Conservation (phyloP, 2,113 vertebrate species). For the Bungarus multicinctus region DNA sequence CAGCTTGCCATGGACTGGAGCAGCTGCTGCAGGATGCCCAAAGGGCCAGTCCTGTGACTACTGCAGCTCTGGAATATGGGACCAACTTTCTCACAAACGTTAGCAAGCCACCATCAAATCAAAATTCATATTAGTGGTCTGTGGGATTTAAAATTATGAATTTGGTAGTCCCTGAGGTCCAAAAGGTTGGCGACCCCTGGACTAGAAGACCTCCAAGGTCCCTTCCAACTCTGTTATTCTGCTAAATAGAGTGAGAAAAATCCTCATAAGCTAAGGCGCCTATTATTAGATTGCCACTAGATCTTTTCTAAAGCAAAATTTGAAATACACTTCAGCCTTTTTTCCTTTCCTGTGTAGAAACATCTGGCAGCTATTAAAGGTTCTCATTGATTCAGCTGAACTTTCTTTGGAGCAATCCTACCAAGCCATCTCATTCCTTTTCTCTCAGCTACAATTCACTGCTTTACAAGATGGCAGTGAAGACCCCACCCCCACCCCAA, state of each 20-base stretch:
- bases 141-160: too few relatives aligned
- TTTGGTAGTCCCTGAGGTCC: too few relatives aligned
- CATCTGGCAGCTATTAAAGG: background rate
- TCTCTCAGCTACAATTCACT: background rate
- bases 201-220: background rate
- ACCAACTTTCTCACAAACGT: too few relatives aligned
- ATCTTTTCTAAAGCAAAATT: background rate
- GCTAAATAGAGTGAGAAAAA: background rate
- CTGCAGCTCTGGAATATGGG: too few relatives aligned
- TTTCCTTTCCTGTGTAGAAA: background rate
- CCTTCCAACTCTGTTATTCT: too few relatives aligned
- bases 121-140: too few relatives aligned
- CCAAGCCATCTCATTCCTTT: background rate
- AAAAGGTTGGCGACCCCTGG: background rate
- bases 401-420: background rate
- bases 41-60: too few relatives aligned
- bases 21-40: too few relatives aligned
- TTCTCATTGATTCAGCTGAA: background rate
- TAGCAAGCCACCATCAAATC: too few relatives aligned
- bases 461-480: background rate
- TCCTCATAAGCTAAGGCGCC: accelerated
- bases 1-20: too few relatives aligned
- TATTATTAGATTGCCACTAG: background rate
- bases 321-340: background rate
- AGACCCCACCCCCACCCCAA: background rate